Conservation (phyloP, 2,797 vertebrate genomes). For the Sus cebifrons region DNA sequence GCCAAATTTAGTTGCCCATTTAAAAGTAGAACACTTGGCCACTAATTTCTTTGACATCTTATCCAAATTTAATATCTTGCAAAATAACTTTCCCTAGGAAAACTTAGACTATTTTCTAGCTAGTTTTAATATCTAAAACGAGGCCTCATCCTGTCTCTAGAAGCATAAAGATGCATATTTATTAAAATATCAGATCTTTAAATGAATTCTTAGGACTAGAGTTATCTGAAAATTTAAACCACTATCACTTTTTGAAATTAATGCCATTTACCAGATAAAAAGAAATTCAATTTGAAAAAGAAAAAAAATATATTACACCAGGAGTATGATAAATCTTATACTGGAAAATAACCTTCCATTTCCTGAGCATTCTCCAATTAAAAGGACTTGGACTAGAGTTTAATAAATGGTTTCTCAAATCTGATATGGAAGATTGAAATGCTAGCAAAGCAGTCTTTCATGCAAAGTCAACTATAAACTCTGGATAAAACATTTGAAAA, state of each 20-base stretch:
- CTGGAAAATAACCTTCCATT: not conserved
- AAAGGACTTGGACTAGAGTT: not conserved
- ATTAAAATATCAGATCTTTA: not conserved
- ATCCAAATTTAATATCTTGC: not conserved
- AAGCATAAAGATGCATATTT: not conserved
- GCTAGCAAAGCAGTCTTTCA: not conserved
- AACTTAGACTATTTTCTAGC: not conserved
- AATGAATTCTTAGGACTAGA: not conserved
- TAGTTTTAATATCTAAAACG: not conserved
- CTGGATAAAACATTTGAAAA: not conserved
- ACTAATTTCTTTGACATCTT: not conserved
- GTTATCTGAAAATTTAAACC: not conserved
- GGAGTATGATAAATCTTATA: not conserved
- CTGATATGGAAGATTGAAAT: not conserved
- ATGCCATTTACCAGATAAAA: not conserved
- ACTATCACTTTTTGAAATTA: not conserved
- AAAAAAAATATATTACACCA: not conserved
- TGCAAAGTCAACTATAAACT: not conserved
- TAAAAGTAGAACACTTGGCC: not conserved
- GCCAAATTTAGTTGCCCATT: not conserved
- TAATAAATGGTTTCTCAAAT: not conserved
- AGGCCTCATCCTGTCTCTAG: not conserved
- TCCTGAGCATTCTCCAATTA: not conserved
- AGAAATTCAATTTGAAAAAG: slow-evolving; percentile 15
- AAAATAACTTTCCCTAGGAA: not conserved